A percentile compares a stretch with the other conserved stretches of the same genome.
Conservation (phyloP, 2,888 invertebrate genomes). For the Epicampocera succincta region DNA sequence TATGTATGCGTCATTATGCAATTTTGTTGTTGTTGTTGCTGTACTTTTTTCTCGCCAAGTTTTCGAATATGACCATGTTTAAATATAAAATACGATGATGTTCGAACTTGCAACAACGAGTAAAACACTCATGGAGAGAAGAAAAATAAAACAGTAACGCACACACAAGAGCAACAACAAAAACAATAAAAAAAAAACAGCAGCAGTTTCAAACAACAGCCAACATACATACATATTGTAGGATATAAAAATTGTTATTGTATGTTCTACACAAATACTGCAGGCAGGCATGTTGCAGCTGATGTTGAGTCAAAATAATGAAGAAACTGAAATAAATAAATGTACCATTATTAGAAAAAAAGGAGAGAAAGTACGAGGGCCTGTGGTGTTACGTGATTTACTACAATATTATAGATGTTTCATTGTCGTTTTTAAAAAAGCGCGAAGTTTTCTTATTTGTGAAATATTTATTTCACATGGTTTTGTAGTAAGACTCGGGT, state of each 20-base stretch:
- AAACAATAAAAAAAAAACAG: constrained; percentile 9
- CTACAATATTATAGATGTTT: too few species aligned
- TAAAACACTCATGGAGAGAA: constrained; percentile 22
- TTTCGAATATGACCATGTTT: constrained; percentile 59
- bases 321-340: constrained; percentile 48
- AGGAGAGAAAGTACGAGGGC: constrained; percentile 24
- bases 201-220: constrained; percentile 9
- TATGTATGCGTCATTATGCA: constrained; percentile 68
- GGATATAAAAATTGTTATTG: constrained; percentile 60
- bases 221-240: constrained; percentile 35
- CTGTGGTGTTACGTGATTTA: too few species aligned
- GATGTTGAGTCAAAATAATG: constrained; percentile 54
- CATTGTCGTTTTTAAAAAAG: too few species aligned
- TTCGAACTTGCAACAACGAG: constrained; percentile 57
- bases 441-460: too few species aligned
- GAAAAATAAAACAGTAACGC: constrained; percentile 8
- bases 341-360: constrained; percentile 40
- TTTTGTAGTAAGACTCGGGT: too few species aligned
- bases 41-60: not conserved
- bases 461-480: too few species aligned
- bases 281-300: constrained; percentile 58
- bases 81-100: constrained; percentile 69
- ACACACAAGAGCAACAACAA: constrained; percentile 26
- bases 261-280: constrained; percentile 51
- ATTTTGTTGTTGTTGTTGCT: constrained; percentile 34